These are phyloP conservation scores for Bombycilla garrulus DNA, from an alignment of 2,113 vertebrate species.

Conservation along the genomic window DNA sequence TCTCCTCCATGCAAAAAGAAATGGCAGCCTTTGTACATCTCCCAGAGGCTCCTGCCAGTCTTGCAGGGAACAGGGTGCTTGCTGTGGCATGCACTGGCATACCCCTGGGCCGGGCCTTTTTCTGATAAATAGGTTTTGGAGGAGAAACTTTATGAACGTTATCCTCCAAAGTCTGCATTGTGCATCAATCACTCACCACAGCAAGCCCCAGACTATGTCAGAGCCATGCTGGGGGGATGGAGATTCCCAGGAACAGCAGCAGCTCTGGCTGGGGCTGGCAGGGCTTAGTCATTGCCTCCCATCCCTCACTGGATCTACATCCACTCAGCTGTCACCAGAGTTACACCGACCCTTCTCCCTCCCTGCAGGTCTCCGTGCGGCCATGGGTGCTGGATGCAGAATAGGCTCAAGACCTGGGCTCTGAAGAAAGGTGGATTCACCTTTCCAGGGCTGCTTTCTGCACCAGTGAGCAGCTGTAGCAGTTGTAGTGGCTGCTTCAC, in stretches of 20 bases:
- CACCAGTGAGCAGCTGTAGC: not conserved
- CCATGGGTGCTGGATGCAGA: not conserved
- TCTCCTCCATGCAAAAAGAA: not conserved
- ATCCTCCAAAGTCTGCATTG: not conserved
- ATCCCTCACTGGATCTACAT: not conserved
- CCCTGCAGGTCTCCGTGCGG: not conserved
- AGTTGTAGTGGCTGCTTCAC: not conserved
- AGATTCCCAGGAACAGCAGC: not conserved
- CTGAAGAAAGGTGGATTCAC: not conserved
- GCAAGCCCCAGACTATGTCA: fast-evolving
- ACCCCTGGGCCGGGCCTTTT: fast-evolving
- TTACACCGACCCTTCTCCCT: not conserved
- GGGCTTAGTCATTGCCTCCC: not conserved
- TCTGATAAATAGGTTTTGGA: not conserved
- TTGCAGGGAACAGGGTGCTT: not conserved
- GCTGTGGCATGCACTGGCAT: not conserved
- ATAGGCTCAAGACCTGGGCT: not conserved
- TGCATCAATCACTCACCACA: not conserved
- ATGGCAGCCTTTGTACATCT: not conserved
- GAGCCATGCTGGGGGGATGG: not conserved
- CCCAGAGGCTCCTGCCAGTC: not conserved
- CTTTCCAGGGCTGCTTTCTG: not conserved
- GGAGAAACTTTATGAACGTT: not conserved
- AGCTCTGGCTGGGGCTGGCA: not conserved
- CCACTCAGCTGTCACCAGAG: not conserved